Base-by-base conservation (phyloP, 2,888 invertebrate species). In the Prionchulus punctatus region DNA sequence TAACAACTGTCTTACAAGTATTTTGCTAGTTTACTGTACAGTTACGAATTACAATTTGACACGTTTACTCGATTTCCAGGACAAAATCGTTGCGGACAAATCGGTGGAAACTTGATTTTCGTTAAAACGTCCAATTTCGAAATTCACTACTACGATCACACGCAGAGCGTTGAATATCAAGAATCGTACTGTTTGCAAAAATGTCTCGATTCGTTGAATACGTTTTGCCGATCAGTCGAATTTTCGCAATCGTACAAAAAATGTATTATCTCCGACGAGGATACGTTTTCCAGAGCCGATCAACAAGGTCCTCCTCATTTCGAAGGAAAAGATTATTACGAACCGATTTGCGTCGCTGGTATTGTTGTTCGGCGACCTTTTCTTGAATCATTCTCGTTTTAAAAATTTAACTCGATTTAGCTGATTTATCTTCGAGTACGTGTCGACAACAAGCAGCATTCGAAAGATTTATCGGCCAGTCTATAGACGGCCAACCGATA, bases 1-100 rank as follows among this genome's bases (percentile, higher is more conserved):
- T 65, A 78, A 78, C 66, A 76, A 77, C 65, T 78, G 78, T 62
- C 72, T 76, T 26, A 71, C 72, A 4, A 45, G 45, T 45, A n/a
- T 26, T 45, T 45, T 45, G 47, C 23, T 45, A 4, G 12, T n/a
- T 21, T 12, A 12, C 4, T 23, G n/a, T 47, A 7, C 21, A 47
- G 7, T 47, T 21, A 47, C n/a, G 47, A 15, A 7, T 12, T 36
- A 21, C 4, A 47, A 7, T 47, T 7, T 15, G 25, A 21, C 12
- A 47, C 12, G 4, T 30, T 50, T 27, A 28, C 4, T 50, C 27
- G 7, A 3, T n/a, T 43, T 61, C 26, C 55, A 67, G 66, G 67
- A 15, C 69, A 69, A 56, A 69, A 69, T 57, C 63, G 69, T 28
- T 69, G 69, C 58, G 69, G 69, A n/a, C 64, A 66, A 52, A 63